Conservation (phyloP, 2,797 vertebrate species). For the Setipinna tenuifilis region DNA sequence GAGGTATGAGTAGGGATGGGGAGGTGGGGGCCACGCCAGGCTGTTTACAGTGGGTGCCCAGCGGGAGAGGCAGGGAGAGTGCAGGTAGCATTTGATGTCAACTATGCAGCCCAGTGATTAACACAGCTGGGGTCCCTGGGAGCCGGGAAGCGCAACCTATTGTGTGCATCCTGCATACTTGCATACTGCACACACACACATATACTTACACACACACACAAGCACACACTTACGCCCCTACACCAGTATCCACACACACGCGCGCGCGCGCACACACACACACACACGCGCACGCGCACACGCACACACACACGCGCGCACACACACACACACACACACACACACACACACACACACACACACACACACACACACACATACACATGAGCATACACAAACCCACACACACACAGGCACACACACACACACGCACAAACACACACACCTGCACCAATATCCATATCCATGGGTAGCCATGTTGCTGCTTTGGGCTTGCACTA, state of each 20-base stretch:
- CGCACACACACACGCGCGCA: neutral
- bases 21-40: constrained; percentile 3
- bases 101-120: constrained; percentile 73
- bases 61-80: constrained; percentile 47
- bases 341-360: neutral
- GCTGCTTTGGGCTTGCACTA: neutral
- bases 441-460: constrained; percentile 17
- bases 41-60: neutral
- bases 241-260: neutral
- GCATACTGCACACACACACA: neutral
- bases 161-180: constrained; percentile 7
- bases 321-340: neutral
- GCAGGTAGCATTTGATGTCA: constrained; percentile 69
- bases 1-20: constrained; percentile 15
- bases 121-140: constrained; percentile 67
- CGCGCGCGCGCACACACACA: neutral
- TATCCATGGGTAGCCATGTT: neutral
- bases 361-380: neutral
- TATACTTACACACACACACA: neutral
- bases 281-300: neutral
- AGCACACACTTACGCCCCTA: neutral
- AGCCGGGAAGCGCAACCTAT: neutral
- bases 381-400: neutral
- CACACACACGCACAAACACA: neutral
- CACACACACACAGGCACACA: neutral